Conservation (phyloP, 2,888 invertebrate genomes). For the Dynastes hyllus region DNA sequence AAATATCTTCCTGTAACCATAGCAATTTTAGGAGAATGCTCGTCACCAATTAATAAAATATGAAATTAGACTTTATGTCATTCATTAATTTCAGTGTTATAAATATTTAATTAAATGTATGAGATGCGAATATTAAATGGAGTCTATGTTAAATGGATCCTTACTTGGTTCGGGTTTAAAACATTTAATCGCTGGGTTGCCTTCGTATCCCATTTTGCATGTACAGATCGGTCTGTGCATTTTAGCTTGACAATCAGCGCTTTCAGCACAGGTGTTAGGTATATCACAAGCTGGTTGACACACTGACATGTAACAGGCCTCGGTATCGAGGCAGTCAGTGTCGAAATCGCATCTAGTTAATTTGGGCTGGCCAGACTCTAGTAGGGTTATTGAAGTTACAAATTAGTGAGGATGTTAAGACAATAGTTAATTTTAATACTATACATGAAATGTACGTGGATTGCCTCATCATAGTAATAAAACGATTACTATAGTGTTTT, state of each 20-base stretch:
- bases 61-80: too few relatives aligned
- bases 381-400: conserved; percentile 59
- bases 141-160: conserved; percentile 64
- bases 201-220: conserved; percentile 86
- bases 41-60: too few relatives aligned
- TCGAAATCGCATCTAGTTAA: conserved; percentile 87
- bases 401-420: conserved; percentile 51
- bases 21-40: too few relatives aligned
- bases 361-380: conserved; percentile 83
- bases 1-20: too few relatives aligned
- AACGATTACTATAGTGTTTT: not conserved
- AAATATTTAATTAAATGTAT: not conserved
- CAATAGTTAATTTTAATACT: conserved; percentile 38
- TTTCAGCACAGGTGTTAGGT: conserved; percentile 83
- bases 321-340: conserved; percentile 87
- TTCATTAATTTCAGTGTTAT: too few relatives aligned
- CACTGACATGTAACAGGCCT: conserved; percentile 87
- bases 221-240: conserved; percentile 89
- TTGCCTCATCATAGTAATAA: conserved; percentile 15
- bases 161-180: conserved; percentile 85
- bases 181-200: conserved; percentile 88
- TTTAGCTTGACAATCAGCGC: conserved; percentile 86
- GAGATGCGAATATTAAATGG: conserved; percentile 5
- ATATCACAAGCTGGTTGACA: conserved; percentile 90
- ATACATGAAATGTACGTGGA: conserved; percentile 49